phyloP scores from a whole-genome alignment of 2,797 vertebrate species.

The Pipistrellus kuhlii region DNA sequence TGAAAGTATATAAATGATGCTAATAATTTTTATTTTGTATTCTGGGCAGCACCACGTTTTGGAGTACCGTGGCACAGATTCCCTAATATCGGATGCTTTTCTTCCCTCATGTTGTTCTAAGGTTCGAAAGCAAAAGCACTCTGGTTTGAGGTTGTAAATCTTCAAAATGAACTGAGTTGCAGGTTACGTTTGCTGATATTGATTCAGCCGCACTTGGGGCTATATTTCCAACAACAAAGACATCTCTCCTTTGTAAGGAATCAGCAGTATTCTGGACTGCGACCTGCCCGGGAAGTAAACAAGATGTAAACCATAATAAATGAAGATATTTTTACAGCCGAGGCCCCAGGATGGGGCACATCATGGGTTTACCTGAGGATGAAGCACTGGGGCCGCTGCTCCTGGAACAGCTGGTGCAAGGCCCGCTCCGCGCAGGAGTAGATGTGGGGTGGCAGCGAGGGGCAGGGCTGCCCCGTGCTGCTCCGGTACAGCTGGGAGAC shows the following conservation, averaged over 20 bases:
- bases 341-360: neutral
- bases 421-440: slow-evolving; percentile 96
- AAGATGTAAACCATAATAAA: slow-evolving; percentile 55
- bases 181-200: neutral
- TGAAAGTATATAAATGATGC: neutral
- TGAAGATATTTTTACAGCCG: neutral
- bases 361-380: slow-evolving; percentile 92
- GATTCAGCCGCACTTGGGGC: neutral
- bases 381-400: slow-evolving; percentile 94
- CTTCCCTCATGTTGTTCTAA: accelerated
- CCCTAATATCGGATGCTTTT: accelerated
- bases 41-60: accelerated
- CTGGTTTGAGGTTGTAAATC: neutral
- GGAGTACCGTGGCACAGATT: neutral
- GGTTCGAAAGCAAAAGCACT: neutral
- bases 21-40: neutral
- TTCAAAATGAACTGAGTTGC: slow-evolving; percentile 28
- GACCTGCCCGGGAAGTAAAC: neutral
- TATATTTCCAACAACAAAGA: neutral
- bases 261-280: neutral
- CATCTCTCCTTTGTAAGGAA: neutral
- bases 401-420: slow-evolving; percentile 95
- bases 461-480: slow-evolving; percentile 91
- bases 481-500: slow-evolving; percentile 97
- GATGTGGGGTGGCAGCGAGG: slow-evolving; percentile 96